Conservation (phyloP, 2,888 invertebrate species). For the Platycheirus albimanus region DNA sequence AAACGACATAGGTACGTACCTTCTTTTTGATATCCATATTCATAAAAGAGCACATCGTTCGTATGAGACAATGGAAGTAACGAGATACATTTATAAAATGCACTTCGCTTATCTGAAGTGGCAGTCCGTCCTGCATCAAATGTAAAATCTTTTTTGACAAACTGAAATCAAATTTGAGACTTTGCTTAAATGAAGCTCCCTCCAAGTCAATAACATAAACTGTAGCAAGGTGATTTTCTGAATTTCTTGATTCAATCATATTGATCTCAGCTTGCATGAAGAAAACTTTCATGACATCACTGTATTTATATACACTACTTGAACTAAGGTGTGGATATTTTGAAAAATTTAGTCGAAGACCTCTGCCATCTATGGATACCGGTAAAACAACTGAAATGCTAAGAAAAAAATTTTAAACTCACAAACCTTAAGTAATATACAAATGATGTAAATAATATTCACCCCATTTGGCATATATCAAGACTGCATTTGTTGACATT, state of each 20-base stretch:
- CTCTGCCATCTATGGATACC: neutral
- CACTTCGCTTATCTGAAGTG: slow-evolving; percentile 24
- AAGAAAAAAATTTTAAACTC: neutral
- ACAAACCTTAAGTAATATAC: neutral
- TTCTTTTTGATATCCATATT: slow-evolving; percentile 8
- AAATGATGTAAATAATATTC: neutral
- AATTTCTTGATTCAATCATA: slow-evolving; percentile 81
- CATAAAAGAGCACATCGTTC: slow-evolving; percentile 1
- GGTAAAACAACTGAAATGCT: slow-evolving; percentile 26
- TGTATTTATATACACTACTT: slow-evolving; percentile 80
- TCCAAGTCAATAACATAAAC: slow-evolving; percentile 37
- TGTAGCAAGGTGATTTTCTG: neutral
- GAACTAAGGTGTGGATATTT: slow-evolving; percentile 77
- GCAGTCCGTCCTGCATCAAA: slow-evolving; percentile 18
- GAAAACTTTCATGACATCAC: slow-evolving; percentile 83
- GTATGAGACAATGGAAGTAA: slow-evolving; percentile 15
- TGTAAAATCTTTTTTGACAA: slow-evolving; percentile 8
- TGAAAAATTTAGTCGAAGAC: slow-evolving; percentile 20
- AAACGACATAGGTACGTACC: too few species aligned
- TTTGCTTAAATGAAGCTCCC: slow-evolving; percentile 24
- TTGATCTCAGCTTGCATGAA: slow-evolving; percentile 85
- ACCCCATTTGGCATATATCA: slow-evolving; percentile 42
- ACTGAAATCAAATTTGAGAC: slow-evolving; percentile 20
- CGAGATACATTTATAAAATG: slow-evolving; percentile 39
- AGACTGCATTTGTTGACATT: slow-evolving; percentile 11